These are phyloP conservation scores for Apis cerana DNA, from an alignment of 1,140 invertebrate genomes.

Conservation along the genomic window DNA sequence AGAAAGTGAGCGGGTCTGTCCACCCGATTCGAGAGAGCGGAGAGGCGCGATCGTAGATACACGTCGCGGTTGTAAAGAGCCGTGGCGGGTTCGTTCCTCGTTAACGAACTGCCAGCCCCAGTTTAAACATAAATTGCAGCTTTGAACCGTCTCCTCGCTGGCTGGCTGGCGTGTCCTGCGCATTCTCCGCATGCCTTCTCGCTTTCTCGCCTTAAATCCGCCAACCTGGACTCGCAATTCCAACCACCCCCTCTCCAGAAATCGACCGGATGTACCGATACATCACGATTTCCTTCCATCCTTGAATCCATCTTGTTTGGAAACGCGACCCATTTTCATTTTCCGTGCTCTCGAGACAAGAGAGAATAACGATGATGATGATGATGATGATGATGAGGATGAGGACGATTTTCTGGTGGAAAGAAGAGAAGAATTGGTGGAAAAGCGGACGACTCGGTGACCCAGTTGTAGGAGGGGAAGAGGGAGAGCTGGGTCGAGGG, in stretches of 20 bases:
- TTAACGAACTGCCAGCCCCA: constrained; percentile 68
- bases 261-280: constrained; percentile 39
- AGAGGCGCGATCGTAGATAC: constrained; percentile 64
- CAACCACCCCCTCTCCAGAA: constrained; percentile 1
- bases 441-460: background rate
- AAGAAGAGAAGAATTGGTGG: background rate
- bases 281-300: constrained; percentile 19
- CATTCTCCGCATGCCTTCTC: constrained; percentile 36
- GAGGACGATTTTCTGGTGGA: no score
- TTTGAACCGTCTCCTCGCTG: constrained; percentile 57
- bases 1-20: constrained; percentile 52
- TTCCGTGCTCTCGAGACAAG: no score
- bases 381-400: no score
- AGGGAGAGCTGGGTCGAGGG: constrained; percentile 35
- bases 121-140: constrained; percentile 70
- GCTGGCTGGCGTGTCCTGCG: constrained; percentile 23
- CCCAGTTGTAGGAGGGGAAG: constrained; percentile 40
- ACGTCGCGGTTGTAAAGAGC: constrained; percentile 69
- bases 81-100: constrained; percentile 61
- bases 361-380: no score
- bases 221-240: constrained; percentile 37
- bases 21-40: constrained; percentile 54
- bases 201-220: constrained; percentile 49
- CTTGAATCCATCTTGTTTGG: background rate
- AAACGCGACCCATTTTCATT: no score